These are phyloP conservation scores for Whitmania pigra DNA, from an alignment of 1,140 invertebrate genomes.

Conservation along the genomic window DNA sequence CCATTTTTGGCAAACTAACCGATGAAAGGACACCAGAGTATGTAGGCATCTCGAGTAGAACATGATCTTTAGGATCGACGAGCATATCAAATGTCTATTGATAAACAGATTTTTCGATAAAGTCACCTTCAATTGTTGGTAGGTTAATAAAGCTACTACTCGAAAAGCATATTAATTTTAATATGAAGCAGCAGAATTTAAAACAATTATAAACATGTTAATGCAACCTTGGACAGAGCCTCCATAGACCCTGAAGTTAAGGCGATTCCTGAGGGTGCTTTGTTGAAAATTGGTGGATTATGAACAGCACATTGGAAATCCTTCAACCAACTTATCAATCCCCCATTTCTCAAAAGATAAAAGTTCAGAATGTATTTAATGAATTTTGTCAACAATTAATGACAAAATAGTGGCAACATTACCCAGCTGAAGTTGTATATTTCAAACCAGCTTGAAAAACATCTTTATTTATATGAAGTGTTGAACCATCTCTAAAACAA, in stretches of 20 bases:
- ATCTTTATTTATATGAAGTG: too few relatives aligned
- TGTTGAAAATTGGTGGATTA: neutral
- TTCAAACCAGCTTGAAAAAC: too few relatives aligned
- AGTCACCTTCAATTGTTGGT: neutral
- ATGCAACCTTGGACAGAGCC: neutral
- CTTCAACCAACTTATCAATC: neutral
- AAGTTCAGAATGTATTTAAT: too few relatives aligned
- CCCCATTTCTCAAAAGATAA: too few relatives aligned
- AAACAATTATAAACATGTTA: neutral
- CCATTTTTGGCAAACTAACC: neutral
- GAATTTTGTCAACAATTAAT: too few relatives aligned
- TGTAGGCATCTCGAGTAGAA: slow-evolving; percentile 19
- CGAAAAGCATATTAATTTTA: neutral
- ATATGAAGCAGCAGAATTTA: neutral
- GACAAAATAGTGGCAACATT: too few relatives aligned
- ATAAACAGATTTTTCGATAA: too few relatives aligned
- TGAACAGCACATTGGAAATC: neutral
- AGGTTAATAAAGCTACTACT: neutral
- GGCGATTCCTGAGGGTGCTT: neutral
- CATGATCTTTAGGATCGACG: slow-evolving; percentile 10
- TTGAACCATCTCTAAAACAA: too few relatives aligned
- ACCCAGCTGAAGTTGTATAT: too few relatives aligned
- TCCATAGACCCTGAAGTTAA: slow-evolving; percentile 4
- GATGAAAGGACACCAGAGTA: slow-evolving; percentile 16
- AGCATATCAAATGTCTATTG: slow-evolving; percentile 20